Percentiles rank a stretch among this genome's conserved stretches.
phyloP scores from a whole-genome alignment of 2,113 vertebrate species.

The Aix galericulata region DNA sequence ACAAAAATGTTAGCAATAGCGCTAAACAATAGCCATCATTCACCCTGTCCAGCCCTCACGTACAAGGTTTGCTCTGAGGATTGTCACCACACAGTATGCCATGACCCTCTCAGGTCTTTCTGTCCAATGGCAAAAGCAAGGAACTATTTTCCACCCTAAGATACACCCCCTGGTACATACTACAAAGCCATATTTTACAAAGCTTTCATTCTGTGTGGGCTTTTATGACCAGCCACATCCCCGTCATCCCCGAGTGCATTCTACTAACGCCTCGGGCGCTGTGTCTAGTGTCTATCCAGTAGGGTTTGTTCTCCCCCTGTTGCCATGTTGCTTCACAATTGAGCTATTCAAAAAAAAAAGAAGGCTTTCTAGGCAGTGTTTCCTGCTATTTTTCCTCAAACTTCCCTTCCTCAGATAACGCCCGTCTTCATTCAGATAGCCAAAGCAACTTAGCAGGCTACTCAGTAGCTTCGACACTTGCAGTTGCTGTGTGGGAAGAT shows the following conservation, averaged over 20 bases:
- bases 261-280: background rate
- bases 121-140: background rate
- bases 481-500: background rate
- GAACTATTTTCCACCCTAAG: background rate
- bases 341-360: conserved; percentile 18
- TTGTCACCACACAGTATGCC: background rate
- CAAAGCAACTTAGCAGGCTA: background rate
- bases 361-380: background rate
- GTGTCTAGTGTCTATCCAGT: background rate
- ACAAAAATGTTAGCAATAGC: background rate
- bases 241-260: background rate
- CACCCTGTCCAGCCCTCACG: background rate
- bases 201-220: background rate
- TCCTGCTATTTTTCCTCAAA: conserved; percentile 20
- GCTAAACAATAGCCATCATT: background rate
- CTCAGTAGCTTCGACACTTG: background rate
- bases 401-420: background rate
- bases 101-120: background rate
- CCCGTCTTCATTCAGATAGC: background rate
- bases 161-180: background rate
- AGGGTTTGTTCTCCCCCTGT: background rate
- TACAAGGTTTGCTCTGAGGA: background rate
- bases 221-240: background rate
- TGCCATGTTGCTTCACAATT: background rate
- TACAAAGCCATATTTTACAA: background rate